Evolutionary conservation across 2,113 vertebrate genomes (phyloP).

Genomic region (Speoplatyrhinus poulsoni): DNA sequence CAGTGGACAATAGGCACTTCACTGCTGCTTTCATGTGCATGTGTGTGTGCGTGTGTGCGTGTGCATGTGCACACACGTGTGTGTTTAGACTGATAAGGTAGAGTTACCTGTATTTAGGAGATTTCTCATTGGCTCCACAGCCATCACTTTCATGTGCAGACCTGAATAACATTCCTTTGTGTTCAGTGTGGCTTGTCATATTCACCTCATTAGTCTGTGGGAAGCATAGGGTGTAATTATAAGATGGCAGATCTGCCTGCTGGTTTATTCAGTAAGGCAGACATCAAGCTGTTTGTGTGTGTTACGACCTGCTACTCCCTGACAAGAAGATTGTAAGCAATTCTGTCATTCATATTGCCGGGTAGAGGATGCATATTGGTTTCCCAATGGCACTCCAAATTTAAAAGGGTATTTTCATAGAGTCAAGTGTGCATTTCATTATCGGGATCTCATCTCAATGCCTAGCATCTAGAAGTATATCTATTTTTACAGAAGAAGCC

Average conservation of each 20-base stretch:
- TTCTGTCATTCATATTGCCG: constrained; percentile 13
- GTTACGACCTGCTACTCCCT: not conserved
- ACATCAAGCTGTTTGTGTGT: constrained; percentile 22
- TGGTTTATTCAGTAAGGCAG: constrained; percentile 5
- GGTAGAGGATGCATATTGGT: constrained; percentile 6
- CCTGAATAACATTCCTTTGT: constrained; percentile 18
- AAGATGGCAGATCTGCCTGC: constrained; percentile 2
- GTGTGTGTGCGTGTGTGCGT: constrained; percentile 21
- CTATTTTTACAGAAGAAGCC: constrained; percentile 13
- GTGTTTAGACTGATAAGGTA: constrained; percentile 39
- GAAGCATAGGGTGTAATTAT: constrained; percentile 9
- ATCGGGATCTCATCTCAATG: constrained; percentile 4
- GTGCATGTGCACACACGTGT: not conserved
- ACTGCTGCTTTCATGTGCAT: constrained; percentile 7
- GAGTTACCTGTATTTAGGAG: constrained; percentile 17
- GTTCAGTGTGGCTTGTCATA: not conserved
- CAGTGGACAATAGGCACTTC: constrained; percentile 42
- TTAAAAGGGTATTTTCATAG: constrained; percentile 8
- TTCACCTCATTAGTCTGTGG: constrained; percentile 19
- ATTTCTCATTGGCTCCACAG: constrained; percentile 4
- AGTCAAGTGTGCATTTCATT: constrained; percentile 17
- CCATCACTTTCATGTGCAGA: constrained; percentile 19
- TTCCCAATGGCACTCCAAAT: constrained; percentile 8
- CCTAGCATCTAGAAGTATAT: not conserved
- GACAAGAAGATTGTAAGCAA: constrained; percentile 1